Evolutionary conservation across 2,888 invertebrate species (phyloP).

Genomic region (Drosophila incognita): DNA sequence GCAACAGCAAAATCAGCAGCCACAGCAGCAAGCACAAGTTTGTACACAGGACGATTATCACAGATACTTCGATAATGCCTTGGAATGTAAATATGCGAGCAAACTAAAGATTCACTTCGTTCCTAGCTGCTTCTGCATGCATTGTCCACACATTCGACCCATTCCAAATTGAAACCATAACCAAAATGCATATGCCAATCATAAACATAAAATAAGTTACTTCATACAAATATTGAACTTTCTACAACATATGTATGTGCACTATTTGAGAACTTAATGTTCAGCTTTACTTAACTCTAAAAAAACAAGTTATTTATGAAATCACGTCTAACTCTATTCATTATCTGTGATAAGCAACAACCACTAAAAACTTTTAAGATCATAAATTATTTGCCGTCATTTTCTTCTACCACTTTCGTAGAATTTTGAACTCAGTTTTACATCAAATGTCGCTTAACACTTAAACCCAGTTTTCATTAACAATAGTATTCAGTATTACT

Average conservation of each 20-base stretch:
- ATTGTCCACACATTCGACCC: slow-evolving; percentile 14
- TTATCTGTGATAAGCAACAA: neutral
- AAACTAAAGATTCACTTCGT: slow-evolving; percentile 12
- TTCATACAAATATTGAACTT: neutral
- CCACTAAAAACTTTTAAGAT: neutral
- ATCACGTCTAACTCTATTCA: neutral
- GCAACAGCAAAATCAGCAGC: slow-evolving; percentile 29
- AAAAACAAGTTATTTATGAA: neutral
- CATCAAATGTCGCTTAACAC: neutral
- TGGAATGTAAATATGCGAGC: slow-evolving; percentile 89
- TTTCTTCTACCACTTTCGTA: neutral
- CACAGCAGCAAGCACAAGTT: slow-evolving; percentile 74
- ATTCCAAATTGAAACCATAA: slow-evolving; percentile 10
- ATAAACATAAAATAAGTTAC: neutral
- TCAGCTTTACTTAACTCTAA: neutral
- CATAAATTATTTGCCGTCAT: neutral
- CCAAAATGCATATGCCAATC: slow-evolving; percentile 5
- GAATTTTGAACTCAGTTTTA: neutral
- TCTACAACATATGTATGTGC: neutral
- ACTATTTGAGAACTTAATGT: neutral
- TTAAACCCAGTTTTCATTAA: neutral
- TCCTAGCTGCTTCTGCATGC: slow-evolving; percentile 32
- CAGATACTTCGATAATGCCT: slow-evolving; percentile 91
- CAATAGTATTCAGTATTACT: neutral
- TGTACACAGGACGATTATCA: slow-evolving; percentile 92